A percentile compares a stretch with the other conserved stretches of the same genome.
phyloP scores from a whole-genome alignment of 2,113 vertebrate species.

The Aspidoscelis tigris region DNA sequence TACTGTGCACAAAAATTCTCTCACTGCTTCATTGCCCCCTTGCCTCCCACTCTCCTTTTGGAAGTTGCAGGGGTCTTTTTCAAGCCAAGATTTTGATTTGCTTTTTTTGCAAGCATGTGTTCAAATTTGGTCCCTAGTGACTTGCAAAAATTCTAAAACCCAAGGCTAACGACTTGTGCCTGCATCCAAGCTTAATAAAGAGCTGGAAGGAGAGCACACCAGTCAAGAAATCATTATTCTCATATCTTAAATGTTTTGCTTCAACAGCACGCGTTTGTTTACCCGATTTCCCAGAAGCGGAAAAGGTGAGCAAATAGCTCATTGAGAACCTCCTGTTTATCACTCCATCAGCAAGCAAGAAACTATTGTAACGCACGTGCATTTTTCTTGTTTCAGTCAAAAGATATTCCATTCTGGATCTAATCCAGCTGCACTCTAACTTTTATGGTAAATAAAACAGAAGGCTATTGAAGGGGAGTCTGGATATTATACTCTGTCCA shows the following conservation, averaged over 20 bases:
- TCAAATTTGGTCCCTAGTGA: slow-evolving; percentile 20
- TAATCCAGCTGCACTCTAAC: slow-evolving; percentile 37
- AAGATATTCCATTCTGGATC: neutral
- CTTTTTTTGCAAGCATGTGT: slow-evolving; percentile 27
- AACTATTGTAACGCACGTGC: neutral
- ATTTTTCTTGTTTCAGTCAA: slow-evolving; percentile 8
- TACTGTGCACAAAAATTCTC: slow-evolving; percentile 9
- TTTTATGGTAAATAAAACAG: slow-evolving; percentile 47
- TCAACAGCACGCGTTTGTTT: slow-evolving; percentile 39
- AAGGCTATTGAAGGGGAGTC: neutral
- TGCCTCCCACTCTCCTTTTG: slow-evolving; percentile 32
- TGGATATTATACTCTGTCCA: neutral
- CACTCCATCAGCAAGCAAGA: neutral
- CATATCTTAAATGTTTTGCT: slow-evolving; percentile 40
- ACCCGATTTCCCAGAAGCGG: slow-evolving; percentile 49
- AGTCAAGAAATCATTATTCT: slow-evolving; percentile 30
- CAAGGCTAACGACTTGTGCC: accelerated
- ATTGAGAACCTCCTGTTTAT: slow-evolving; percentile 46
- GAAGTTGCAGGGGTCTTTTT: neutral
- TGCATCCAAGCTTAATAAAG: slow-evolving; percentile 46
- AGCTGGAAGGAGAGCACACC: slow-evolving; percentile 36
- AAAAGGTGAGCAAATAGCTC: slow-evolving; percentile 33
- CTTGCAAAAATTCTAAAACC: slow-evolving; percentile 19
- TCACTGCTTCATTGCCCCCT: slow-evolving; percentile 10
- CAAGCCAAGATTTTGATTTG: slow-evolving; percentile 29